Percentiles rank a stretch among this genome's conserved stretches.
These are phyloP conservation scores for Nothoprocta pentlandii DNA, from an alignment of 2,113 vertebrate genomes.

Conservation along the genomic window DNA sequence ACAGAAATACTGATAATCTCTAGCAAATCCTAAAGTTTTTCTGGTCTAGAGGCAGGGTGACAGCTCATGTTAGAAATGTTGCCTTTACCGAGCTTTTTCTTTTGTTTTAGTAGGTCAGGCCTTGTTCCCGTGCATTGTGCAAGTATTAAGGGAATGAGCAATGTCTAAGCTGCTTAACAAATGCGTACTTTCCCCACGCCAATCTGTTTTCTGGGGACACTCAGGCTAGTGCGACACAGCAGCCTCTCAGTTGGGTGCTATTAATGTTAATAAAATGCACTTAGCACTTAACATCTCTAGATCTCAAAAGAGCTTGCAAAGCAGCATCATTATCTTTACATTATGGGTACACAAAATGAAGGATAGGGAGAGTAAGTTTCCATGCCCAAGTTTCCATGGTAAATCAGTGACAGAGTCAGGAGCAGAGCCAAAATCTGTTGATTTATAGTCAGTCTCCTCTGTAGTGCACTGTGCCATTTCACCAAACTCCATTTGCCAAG, in stretches of 20 bases:
- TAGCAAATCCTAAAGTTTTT: constrained; percentile 53
- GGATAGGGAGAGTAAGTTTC: constrained; percentile 56
- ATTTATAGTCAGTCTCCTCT: constrained; percentile 59
- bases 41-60: constrained; percentile 17
- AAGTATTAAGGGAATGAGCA: constrained; percentile 57
- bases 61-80: constrained; percentile 32
- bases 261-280: constrained; percentile 73
- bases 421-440: constrained; percentile 66
- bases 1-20: constrained; percentile 5
- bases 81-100: background rate
- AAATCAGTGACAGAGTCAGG: constrained; percentile 66
- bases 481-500: constrained; percentile 69
- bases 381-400: constrained; percentile 68
- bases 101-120: constrained; percentile 57
- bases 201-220: constrained; percentile 68
- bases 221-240: constrained; percentile 27
- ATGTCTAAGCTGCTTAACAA: constrained; percentile 64
- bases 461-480: constrained; percentile 45
- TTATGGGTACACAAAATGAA: constrained; percentile 47
- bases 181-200: constrained; percentile 59
- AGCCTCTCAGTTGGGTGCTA: constrained; percentile 60
- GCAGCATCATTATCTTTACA: constrained; percentile 72
- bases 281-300: constrained; percentile 64
- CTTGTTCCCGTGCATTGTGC: background rate
- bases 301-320: constrained; percentile 68